Percentiles rank a stretch among this genome's conserved stretches.
Evolutionary conservation across 2,797 vertebrate species (phyloP).

Genomic region (Sternarchorhynchus goeldii): DNA sequence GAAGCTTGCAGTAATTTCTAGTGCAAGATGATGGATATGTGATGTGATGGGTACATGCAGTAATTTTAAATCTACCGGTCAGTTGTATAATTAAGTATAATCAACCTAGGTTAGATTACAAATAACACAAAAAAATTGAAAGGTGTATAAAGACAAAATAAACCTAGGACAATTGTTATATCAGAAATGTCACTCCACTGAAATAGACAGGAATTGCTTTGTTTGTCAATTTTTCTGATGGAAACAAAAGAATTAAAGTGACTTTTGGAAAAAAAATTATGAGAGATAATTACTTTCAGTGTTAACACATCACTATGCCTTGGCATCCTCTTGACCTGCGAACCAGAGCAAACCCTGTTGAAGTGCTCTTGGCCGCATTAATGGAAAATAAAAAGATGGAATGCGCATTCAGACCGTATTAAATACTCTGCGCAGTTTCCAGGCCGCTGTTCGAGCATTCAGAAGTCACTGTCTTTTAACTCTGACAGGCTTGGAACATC

Average conservation of each 20-base stretch:
- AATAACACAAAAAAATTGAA: not conserved
- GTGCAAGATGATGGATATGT: not conserved
- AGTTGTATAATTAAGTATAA: not conserved
- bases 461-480: not conserved
- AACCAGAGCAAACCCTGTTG: constrained; percentile 23
- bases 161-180: not conserved
- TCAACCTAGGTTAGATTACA: not conserved
- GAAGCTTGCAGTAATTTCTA: not conserved
- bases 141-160: not conserved
- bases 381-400: constrained; percentile 20
- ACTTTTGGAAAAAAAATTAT: constrained; percentile 6
- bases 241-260: constrained; percentile 1
- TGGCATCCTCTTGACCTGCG: constrained; percentile 39
- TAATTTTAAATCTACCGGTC: not conserved
- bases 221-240: not conserved
- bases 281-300: constrained; percentile 7
- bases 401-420: constrained; percentile 22
- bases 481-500: not conserved
- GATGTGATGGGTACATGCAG: not conserved
- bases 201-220: not conserved
- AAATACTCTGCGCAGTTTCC: not conserved
- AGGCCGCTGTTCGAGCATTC: not conserved
- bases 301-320: constrained; percentile 4
- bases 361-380: constrained; percentile 33
- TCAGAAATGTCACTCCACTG: not conserved